Evolutionary conservation across 2,113 vertebrate species (phyloP).

Genomic region (Irena cyanogastra): DNA sequence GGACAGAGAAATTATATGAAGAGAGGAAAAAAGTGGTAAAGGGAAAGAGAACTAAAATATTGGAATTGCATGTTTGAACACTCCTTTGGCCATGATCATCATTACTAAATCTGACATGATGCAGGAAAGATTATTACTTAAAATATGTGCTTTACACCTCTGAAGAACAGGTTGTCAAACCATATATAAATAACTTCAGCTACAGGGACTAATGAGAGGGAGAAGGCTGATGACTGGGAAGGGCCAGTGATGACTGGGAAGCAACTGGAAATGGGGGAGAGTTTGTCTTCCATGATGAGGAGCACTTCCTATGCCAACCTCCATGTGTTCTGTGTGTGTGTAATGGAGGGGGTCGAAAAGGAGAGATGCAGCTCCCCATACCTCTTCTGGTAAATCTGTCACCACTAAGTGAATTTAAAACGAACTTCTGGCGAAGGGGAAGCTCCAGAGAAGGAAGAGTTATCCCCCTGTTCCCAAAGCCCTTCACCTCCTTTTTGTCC

Average conservation of each 20-base stretch:
- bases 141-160: not conserved
- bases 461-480: not conserved
- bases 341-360: not conserved
- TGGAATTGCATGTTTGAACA: not conserved
- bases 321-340: not conserved
- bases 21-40: not conserved
- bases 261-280: not conserved
- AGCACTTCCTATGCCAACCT: not conserved
- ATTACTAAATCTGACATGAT: not conserved
- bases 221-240: not conserved
- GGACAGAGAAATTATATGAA: not conserved
- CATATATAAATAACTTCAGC: not conserved
- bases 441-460: not conserved
- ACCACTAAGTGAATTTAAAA: not conserved
- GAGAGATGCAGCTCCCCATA: not conserved
- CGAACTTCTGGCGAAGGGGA: not conserved
- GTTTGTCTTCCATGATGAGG: not conserved
- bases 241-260: not conserved
- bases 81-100: not conserved
- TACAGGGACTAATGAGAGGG: not conserved
- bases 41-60: not conserved
- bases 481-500: not conserved
- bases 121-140: not conserved
- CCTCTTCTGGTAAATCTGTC: not conserved
- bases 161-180: not conserved